These are phyloP conservation scores for Cydia splendana DNA, from an alignment of 1,140 invertebrate species.

Conservation along the genomic window DNA sequence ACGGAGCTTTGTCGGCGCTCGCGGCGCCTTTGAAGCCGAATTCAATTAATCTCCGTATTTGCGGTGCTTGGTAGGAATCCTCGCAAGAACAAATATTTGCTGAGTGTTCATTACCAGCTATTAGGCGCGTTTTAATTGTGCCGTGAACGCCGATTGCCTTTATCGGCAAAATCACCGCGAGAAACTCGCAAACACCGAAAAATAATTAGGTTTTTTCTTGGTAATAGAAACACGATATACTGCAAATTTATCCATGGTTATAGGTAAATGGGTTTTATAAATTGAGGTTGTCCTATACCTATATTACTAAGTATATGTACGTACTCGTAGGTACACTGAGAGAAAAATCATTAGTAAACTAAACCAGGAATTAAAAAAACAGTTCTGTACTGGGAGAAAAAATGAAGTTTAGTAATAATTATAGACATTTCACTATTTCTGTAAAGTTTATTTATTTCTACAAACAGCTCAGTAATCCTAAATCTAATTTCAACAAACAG, in stretches of 20 bases:
- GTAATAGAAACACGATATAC: background rate
- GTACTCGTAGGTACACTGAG: too few relatives aligned
- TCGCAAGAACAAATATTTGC: constrained; percentile 76
- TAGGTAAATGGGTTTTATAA: too few relatives aligned
- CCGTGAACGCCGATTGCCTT: constrained; percentile 1
- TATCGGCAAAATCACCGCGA: constrained; percentile 7
- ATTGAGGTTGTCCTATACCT: too few relatives aligned
- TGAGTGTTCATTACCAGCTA: constrained; percentile 71
- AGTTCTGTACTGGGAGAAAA: too few relatives aligned
- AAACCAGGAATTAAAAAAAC: too few relatives aligned
- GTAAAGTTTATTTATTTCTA: too few relatives aligned
- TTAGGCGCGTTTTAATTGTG: constrained; percentile 64
- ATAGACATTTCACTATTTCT: too few relatives aligned
- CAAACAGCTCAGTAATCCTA: too few relatives aligned
- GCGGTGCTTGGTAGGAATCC: constrained; percentile 62
- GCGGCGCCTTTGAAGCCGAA: constrained; percentile 74
- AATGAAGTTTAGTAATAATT: too few relatives aligned
- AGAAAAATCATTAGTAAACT: too few relatives aligned
- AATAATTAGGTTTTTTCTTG: background rate
- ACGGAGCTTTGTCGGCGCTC: constrained; percentile 60
- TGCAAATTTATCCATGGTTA: background rate
- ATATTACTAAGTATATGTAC: too few relatives aligned
- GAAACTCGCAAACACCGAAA: constrained; percentile 2
- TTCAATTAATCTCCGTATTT: constrained; percentile 79
- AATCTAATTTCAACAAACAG: too few relatives aligned